Evolutionary conservation across 1,140 invertebrate genomes (phyloP).

Genomic region (Riptortus pedestris): DNA sequence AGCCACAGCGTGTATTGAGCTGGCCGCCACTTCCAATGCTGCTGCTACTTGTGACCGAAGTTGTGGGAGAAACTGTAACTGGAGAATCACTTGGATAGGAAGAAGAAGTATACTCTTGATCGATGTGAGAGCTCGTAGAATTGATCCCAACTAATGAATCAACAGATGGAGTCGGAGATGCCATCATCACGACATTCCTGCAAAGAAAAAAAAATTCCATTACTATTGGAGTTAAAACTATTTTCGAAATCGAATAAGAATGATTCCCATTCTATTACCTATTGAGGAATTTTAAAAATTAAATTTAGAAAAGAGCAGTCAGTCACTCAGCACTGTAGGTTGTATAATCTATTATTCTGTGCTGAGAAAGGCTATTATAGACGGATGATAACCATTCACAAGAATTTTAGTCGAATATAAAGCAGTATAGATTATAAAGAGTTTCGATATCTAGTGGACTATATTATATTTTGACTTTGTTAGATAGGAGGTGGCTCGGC

Average conservation of each 20-base stretch:
- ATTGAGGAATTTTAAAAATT: background rate
- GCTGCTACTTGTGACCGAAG: conserved; percentile 61
- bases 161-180: conserved; percentile 77
- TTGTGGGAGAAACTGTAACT: conserved; percentile 65
- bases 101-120: conserved; percentile 50
- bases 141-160: conserved; percentile 76
- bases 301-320: background rate
- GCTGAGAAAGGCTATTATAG: too few relatives aligned
- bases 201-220: conserved; percentile 35
- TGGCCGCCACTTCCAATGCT: conserved; percentile 42
- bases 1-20: conserved; percentile 50
- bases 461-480: too few relatives aligned
- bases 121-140: conserved; percentile 70
- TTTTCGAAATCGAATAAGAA: background rate
- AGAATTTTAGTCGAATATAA: too few relatives aligned
- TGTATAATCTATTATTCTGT: too few relatives aligned
- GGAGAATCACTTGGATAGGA: conserved; percentile 53
- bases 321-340: background rate
- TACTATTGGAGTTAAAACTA: too few relatives aligned
- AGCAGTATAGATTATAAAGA: too few relatives aligned
- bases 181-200: conserved; percentile 62
- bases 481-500: too few relatives aligned
- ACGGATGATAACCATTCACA: too few relatives aligned
- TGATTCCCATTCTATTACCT: background rate
- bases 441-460: too few relatives aligned